Base-by-base conservation (phyloP, 2,113 vertebrate species). In the Microtus richardsoni region DNA sequence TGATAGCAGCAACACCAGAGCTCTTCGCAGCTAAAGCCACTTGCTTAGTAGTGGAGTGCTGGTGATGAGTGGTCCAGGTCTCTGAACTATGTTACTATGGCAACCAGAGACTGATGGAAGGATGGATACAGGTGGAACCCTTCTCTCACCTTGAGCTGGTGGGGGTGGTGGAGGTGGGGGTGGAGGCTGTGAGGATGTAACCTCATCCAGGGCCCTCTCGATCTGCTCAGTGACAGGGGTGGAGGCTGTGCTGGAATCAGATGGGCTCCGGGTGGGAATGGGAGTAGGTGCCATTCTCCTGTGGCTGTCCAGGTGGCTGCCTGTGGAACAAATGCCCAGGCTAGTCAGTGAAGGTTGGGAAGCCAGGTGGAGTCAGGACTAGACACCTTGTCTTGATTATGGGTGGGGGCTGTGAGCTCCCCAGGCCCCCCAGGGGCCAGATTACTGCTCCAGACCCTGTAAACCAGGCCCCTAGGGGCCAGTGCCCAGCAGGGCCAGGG, bases 231-330 rank as follows among this genome's bases (percentile, higher is more conserved):
- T 97, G 62, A 97, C 95, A 17, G 98, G 98, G 19, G 98, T 98
- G 79, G 98, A 82, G 88, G 98, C 98, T 7, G 97, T 92, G 96
- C 98, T 98, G 95, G 98, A 85, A 95, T 98, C 98, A 8, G 98
- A 98, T 54, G 98, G 98, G 98, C 98, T 99, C 96, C 98, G 98
- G 97, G 98, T 97, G 90, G 97, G 97, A 64, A 97, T 95, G 94
- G 98, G 98, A 47, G 93, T 98, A 22, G 98, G 98, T 0, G 97
- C 98, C 94, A 98, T 98, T 98, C 98, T 98, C 98, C 98, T 98
- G 98, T 98, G 98, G 79, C 98, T 97, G 88, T 99, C 98, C 89
- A 98, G 97, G 97, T 99, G 98, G 97, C 98, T 98, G 98, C 98
- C 98, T 99, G 97, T 8, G 0, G 97, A 98, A 94, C 93, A 98